These are phyloP conservation scores for Pachypanchax playfairii DNA, from an alignment of 2,113 vertebrate species.

Conservation along the genomic window DNA sequence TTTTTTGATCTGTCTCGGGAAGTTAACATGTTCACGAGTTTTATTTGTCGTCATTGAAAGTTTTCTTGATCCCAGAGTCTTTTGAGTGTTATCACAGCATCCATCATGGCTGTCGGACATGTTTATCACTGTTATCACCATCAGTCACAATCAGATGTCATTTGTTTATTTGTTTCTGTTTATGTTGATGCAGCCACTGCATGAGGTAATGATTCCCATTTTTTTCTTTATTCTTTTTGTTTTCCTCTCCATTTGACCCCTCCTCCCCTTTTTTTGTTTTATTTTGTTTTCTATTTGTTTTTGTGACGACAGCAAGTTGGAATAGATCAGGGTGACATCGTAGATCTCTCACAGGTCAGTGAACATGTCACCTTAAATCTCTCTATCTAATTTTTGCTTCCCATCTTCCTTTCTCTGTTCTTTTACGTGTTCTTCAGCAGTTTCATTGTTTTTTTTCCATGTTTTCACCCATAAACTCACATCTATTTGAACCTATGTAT, in stretches of 20 bases:
- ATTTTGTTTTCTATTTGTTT: conserved; percentile 43
- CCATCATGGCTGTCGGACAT: conserved; percentile 31
- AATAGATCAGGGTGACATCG: conserved; percentile 96
- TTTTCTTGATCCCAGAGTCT: conserved; percentile 1
- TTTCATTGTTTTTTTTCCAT: conserved; percentile 12
- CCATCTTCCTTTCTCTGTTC: not conserved
- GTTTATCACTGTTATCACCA: conserved; percentile 39
- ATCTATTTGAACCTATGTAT: conserved; percentile 12
- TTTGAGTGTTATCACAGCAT: conserved; percentile 9
- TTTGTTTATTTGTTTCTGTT: conserved; percentile 72
- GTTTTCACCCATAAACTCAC: conserved; percentile 5
- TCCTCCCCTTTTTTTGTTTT: conserved; percentile 22
- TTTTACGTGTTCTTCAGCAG: conserved; percentile 1
- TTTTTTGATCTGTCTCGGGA: conserved; percentile 36
- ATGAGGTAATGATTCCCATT: conserved; percentile 78
- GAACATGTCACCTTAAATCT: conserved; percentile 76
- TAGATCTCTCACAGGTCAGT: conserved; percentile 97
- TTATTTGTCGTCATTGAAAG: conserved; percentile 13
- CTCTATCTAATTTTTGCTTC: conserved; percentile 17
- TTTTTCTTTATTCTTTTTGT: conserved; percentile 47
- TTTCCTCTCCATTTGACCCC: conserved; percentile 49
- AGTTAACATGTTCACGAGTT: conserved; percentile 14
- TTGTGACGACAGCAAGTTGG: conserved; percentile 93
- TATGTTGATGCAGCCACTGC: conserved; percentile 73
- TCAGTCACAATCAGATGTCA: conserved; percentile 38